Evolutionary conservation across 2,113 vertebrate species (phyloP).

Genomic region (Sinocyclocheilus anophthalmus): DNA sequence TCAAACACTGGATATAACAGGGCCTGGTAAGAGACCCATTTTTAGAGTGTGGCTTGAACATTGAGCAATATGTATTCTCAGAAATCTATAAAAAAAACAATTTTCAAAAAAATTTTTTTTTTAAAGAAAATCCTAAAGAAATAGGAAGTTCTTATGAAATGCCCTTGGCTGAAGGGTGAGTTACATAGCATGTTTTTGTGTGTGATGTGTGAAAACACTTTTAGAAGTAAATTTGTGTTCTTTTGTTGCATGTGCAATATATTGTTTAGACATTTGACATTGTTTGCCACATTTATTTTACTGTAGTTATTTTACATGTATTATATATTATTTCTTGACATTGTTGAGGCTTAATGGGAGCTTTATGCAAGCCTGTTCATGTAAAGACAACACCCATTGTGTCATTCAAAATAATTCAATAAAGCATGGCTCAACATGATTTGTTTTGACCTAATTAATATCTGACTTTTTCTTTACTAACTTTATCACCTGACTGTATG

Average conservation of each 20-base stretch:
- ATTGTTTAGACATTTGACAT: background rate
- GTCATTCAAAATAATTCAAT: constrained; percentile 11
- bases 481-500: background rate
- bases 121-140: constrained; percentile 29
- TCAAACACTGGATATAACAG: constrained; percentile 25
- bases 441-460: background rate
- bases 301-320: background rate
- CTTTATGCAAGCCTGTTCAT: background rate
- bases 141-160: constrained; percentile 38
- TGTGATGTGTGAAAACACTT: background rate
- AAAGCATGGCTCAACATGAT: background rate
- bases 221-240: constrained; percentile 55
- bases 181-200: constrained; percentile 37
- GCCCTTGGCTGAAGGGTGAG: constrained; percentile 65
- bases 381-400: background rate
- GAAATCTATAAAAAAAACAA: background rate
- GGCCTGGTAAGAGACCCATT: constrained; percentile 50
- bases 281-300: background rate
- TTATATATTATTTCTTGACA: background rate
- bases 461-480: background rate
- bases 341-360: background rate
- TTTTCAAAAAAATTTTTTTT: no score
- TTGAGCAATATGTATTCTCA: background rate
- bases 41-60: background rate
- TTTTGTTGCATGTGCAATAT: background rate